These are phyloP conservation scores for Eretmodus cyanostictus DNA, from an alignment of 2,113 vertebrate species.

Conservation along the genomic window DNA sequence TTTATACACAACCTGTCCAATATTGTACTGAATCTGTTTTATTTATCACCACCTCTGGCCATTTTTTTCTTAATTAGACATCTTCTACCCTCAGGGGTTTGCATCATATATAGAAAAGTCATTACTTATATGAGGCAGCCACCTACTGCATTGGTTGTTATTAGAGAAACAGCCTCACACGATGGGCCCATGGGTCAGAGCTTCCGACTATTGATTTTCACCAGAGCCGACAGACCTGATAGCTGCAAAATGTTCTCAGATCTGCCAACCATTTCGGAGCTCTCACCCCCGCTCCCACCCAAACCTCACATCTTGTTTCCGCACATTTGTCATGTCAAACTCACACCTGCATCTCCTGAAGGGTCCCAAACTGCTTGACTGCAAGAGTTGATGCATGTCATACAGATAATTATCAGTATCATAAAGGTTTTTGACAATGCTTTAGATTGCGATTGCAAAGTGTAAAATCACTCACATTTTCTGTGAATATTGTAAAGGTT, in stretches of 20 bases:
- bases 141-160: constrained; percentile 39
- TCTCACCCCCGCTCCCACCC: not conserved
- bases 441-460: not conserved
- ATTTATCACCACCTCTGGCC: constrained; percentile 57
- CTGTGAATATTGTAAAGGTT: not conserved
- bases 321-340: constrained; percentile 18
- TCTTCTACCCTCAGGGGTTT: constrained; percentile 23
- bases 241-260: constrained; percentile 49
- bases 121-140: constrained; percentile 52
- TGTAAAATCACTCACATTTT: not conserved
- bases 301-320: not conserved
- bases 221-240: constrained; percentile 53
- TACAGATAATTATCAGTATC: constrained; percentile 39
- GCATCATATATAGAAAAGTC: constrained; percentile 43
- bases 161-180: constrained; percentile 33
- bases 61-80: constrained; percentile 60
- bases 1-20: constrained; percentile 22
- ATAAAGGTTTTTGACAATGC: not conserved
- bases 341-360: constrained; percentile 6
- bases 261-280: constrained; percentile 32
- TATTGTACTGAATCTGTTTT: constrained; percentile 22
- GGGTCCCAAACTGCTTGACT: constrained; percentile 3
- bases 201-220: constrained; percentile 58
- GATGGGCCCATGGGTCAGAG: constrained; percentile 23
- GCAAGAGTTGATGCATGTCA: not conserved